These are phyloP conservation scores for Drosophila miranda DNA, from an alignment of 1,140 invertebrate species.

Conservation along the genomic window DNA sequence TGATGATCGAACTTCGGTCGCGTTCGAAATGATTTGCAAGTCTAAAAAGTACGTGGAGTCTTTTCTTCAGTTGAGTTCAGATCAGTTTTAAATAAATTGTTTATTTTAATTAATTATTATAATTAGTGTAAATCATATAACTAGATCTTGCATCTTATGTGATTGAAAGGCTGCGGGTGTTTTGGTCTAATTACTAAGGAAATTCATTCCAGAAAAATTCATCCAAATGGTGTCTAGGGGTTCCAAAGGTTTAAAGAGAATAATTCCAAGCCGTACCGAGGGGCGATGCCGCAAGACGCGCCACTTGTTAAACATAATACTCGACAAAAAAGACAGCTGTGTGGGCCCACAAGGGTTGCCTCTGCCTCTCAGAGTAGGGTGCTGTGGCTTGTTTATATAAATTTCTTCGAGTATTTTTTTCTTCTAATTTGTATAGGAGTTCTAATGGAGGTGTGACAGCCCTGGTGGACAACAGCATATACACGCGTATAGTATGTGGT, in stretches of 20 bases:
- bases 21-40: conserved; percentile 36
- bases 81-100: conserved; percentile 59
- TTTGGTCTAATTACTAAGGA: conserved; percentile 72
- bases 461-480: background rate
- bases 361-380: conserved; percentile 5
- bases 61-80: background rate
- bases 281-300: too few relatives aligned
- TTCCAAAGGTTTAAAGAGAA: background rate
- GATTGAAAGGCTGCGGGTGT: conserved; percentile 75
- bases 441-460: conserved; percentile 4
- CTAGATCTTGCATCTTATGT: conserved; percentile 61
- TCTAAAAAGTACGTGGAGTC: conserved; percentile 21
- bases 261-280: too few relatives aligned
- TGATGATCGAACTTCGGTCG: conserved; percentile 83
- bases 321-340: conserved; percentile 10
- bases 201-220: conserved; percentile 40
- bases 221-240: conserved; percentile 12
- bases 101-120: conserved; percentile 57
- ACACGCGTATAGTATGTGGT: conserved; percentile 26
- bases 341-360: conserved; percentile 8
- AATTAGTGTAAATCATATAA: conserved; percentile 76
- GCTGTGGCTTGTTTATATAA: conserved; percentile 11
- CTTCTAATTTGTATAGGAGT: conserved; percentile 23
- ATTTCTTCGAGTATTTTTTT: conserved; percentile 27
- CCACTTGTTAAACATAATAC: conserved; percentile 8